phyloP scores from a whole-genome alignment of 2,797 vertebrate genomes.

The Manis pentadactyla region DNA sequence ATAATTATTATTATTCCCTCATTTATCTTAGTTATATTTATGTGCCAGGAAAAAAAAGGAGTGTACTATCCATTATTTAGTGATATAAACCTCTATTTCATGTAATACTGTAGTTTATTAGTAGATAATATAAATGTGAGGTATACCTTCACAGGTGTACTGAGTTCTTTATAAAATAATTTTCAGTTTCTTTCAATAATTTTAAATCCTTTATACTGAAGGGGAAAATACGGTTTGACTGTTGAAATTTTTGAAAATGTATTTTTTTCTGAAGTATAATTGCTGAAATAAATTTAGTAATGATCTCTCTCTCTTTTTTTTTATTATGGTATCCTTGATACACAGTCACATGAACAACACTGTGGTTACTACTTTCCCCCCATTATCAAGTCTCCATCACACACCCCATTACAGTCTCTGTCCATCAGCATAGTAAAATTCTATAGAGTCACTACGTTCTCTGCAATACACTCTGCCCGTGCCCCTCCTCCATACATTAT shows the following conservation, averaged over 20 bases:
- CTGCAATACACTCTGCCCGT: too few species aligned
- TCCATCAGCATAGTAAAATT: too few species aligned
- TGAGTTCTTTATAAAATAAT: neutral
- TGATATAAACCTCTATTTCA: neutral
- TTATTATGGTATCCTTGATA: too few species aligned
- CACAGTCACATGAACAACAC: too few species aligned
- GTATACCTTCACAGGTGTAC: neutral
- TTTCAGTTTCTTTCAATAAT: neutral
- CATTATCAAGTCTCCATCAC: too few species aligned
- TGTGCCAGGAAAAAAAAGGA: neutral
- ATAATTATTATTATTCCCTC: neutral
- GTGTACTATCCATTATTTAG: neutral
- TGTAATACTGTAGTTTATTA: neutral
- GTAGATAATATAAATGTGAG: neutral
- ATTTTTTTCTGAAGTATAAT: neutral
- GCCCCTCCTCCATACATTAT: too few species aligned
- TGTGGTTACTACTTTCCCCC: too few species aligned
- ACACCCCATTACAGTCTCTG: too few species aligned
- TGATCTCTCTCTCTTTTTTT: neutral
- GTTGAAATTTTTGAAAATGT: neutral
- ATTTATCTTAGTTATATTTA: neutral
- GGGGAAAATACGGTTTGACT: neutral
- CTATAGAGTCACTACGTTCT: too few species aligned
- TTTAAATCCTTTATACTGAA: neutral
- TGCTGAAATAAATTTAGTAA: neutral